These are phyloP conservation scores for Pygoscelis adeliae DNA, from an alignment of 2,113 vertebrate genomes.

Conservation along the genomic window DNA sequence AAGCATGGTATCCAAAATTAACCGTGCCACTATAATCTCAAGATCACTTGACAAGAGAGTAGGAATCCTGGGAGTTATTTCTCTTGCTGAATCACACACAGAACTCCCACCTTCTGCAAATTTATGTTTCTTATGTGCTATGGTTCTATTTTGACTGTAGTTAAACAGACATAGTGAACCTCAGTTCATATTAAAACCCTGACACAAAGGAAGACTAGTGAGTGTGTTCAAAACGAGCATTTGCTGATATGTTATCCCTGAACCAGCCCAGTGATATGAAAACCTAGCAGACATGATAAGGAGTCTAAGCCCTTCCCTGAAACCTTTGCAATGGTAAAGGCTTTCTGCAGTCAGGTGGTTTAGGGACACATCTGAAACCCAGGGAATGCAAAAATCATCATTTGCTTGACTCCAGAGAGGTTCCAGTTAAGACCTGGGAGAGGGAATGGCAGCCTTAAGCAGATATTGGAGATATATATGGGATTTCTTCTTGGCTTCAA, in stretches of 20 bases:
- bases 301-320: background rate
- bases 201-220: background rate
- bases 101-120: background rate
- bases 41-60: background rate
- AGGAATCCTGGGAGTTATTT: background rate
- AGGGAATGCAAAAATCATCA: background rate
- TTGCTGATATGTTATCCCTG: background rate
- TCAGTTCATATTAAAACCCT: background rate
- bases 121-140: background rate
- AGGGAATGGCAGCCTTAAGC: background rate
- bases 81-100: background rate
- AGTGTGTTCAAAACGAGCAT: background rate
- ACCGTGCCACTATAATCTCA: background rate
- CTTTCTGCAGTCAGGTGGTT: background rate
- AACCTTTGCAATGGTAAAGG: background rate
- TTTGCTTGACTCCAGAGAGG: background rate
- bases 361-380: background rate
- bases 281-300: background rate
- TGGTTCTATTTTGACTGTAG: background rate
- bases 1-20: slow-evolving; percentile 4
- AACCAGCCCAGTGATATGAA: background rate
- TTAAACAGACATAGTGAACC: background rate
- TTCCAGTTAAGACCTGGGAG: background rate
- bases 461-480: background rate
- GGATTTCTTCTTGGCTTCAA: background rate